Evolutionary conservation across 2,888 invertebrate species (phyloP), one percentile per base, ranked within the genome.

Genomic region (Strigamia crassipes): DNA sequence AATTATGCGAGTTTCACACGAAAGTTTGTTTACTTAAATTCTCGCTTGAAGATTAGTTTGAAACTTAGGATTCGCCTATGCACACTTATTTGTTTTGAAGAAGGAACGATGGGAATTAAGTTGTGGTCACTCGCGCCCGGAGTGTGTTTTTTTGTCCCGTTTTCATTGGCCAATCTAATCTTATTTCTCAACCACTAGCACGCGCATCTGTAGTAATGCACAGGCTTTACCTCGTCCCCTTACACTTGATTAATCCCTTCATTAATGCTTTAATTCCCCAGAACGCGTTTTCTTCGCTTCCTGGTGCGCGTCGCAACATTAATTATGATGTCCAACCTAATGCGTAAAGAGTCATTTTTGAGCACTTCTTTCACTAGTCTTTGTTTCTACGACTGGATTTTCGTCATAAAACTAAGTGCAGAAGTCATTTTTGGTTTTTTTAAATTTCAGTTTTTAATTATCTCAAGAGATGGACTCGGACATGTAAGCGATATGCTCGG

Each of bases 121-220:
- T 73, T 73, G 73, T 73, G 73, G 73, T 73, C 73, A 73, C 27
- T 73, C n/a, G 10, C 31, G 27, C 23, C 73, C 73, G 73, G 73
- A 73, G 15, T 73, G 73, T 61, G 61, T 23, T 56, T 73, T 73
- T 73, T 73, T 73, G 73, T 13, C 18, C 1, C 31, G 23, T 23
- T 73, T 13, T 73, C 73, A 73, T 73, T 73, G 73, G 73, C 13
- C 73, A 73, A 73, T 73, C 73, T 73, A 73, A 73, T 73, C 73
- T 73, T 73, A 73, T 73, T 73, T 73, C 73, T 73, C 73, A 31
- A 73, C 73, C 73, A 73, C 73, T 73, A 27, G 73, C 73, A 73
- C 73, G 73, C 73, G 73, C 73, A 31, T 18, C 73, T 73, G 73
- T 31, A 73, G 31, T 73, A 73, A 73, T 73, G 73, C 73, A 27